These are phyloP conservation scores for Dendrolimus houi DNA, from an alignment of 2,888 invertebrate species.

Conservation along the genomic window DNA sequence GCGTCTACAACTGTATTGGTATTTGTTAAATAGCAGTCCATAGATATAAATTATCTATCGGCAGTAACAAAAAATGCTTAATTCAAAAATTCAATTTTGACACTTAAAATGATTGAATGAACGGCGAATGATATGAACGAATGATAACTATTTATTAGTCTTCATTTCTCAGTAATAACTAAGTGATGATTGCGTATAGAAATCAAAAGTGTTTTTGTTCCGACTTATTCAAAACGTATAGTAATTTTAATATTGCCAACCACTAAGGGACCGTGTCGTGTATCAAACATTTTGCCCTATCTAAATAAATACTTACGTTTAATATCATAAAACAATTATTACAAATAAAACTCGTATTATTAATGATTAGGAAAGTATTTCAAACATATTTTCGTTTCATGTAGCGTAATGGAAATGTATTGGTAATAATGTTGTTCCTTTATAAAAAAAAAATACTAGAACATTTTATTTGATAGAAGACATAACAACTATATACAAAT, in stretches of 20 bases:
- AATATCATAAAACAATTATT: slow-evolving; percentile 56
- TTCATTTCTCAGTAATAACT: no score
- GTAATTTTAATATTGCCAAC: not conserved
- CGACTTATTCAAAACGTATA: no score
- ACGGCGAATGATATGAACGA: no score
- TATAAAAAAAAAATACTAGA: not conserved
- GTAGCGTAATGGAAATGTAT: slow-evolving; percentile 29
- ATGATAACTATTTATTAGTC: no score
- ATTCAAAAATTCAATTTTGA: no score
- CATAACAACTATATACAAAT: not conserved
- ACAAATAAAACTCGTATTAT: slow-evolving; percentile 38
- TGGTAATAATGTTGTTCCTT: slow-evolving; percentile 21
- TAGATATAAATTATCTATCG: no score
- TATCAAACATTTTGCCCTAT: slow-evolving; percentile 10
- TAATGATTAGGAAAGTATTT: slow-evolving; percentile 15
- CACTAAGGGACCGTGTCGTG: slow-evolving; percentile 14
- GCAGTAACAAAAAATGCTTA: no score
- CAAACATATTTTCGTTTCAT: slow-evolving; percentile 24
- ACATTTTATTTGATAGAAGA: not conserved
- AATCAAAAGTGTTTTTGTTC: no score
- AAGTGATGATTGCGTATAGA: no score
- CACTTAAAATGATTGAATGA: no score
- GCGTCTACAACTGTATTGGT: no score
- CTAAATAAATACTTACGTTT: slow-evolving; percentile 66
- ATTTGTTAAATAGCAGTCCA: no score